Evolutionary conservation across 1,140 invertebrate genomes (phyloP).

Genomic region (Bicyclus anynana): DNA sequence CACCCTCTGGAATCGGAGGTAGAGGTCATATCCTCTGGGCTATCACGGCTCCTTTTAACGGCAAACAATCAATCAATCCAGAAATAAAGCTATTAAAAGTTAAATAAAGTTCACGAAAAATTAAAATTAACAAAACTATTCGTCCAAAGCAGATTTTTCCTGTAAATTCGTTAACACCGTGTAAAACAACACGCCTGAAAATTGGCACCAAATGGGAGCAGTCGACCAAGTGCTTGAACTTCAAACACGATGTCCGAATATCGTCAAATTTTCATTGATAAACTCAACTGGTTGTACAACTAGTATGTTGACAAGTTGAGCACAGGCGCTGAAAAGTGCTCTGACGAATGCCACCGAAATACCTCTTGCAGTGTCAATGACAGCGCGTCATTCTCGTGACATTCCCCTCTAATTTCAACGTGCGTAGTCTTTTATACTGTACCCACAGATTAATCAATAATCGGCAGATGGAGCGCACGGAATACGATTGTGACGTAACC

Average conservation of each 20-base stretch:
- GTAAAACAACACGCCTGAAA: background rate
- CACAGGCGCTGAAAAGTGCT: no score
- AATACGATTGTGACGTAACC: no score
- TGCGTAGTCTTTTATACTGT: background rate
- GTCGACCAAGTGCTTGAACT: background rate
- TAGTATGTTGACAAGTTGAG: background rate
- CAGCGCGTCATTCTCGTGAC: background rate
- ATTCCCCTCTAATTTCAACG: background rate
- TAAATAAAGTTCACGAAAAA: no score
- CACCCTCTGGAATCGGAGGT: no score
- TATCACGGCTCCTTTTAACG: no score
- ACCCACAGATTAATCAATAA: background rate
- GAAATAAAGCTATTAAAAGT: no score
- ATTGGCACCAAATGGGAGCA: background rate
- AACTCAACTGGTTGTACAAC: background rate
- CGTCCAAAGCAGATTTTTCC: no score
- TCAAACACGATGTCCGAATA: background rate
- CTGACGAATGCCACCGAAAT: background rate
- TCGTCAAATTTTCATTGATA: background rate
- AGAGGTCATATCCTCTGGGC: no score
- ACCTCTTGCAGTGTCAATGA: background rate
- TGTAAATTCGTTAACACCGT: no score
- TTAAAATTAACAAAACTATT: no score
- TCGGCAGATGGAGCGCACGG: no score
- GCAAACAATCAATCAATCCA: no score